These are phyloP conservation scores for Erythrocercus mccallii DNA, from an alignment of 2,113 vertebrate species.

Conservation along the genomic window DNA sequence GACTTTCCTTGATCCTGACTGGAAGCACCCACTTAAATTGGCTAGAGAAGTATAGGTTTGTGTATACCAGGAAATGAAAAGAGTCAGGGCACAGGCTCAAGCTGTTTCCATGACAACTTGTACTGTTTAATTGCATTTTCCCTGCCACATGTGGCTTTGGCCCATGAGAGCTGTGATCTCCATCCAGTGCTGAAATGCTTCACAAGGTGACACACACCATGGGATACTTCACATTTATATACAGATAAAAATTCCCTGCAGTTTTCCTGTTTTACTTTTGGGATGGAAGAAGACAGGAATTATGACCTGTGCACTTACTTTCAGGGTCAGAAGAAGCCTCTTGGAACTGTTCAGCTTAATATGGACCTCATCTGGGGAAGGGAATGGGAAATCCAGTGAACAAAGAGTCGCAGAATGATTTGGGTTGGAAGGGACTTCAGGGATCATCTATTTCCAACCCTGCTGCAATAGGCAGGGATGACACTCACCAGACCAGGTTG, in stretches of 20 bases:
- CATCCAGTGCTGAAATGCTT: background rate
- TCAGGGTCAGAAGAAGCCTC: background rate
- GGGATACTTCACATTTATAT: background rate
- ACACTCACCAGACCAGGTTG: background rate
- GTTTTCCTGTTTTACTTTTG: background rate
- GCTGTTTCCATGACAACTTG: background rate
- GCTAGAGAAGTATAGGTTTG: rapidly evolving
- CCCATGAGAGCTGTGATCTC: background rate
- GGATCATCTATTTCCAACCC: background rate
- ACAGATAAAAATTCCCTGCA: background rate
- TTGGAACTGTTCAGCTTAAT: background rate
- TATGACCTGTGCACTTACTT: background rate
- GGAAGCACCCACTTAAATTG: background rate
- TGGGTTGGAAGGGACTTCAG: background rate
- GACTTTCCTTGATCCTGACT: background rate
- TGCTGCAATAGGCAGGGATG: rapidly evolving
- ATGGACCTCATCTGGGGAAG: background rate
- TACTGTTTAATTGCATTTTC: background rate
- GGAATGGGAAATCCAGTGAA: background rate
- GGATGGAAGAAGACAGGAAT: background rate
- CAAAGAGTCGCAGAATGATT: background rate
- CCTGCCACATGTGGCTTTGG: background rate
- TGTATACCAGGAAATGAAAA: background rate
- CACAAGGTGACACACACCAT: background rate
- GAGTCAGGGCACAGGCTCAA: background rate